Evolutionary conservation across 1,140 invertebrate genomes (phyloP), one percentile per base, ranked within the genome.

Genomic region (Sitophilus oryzae): DNA sequence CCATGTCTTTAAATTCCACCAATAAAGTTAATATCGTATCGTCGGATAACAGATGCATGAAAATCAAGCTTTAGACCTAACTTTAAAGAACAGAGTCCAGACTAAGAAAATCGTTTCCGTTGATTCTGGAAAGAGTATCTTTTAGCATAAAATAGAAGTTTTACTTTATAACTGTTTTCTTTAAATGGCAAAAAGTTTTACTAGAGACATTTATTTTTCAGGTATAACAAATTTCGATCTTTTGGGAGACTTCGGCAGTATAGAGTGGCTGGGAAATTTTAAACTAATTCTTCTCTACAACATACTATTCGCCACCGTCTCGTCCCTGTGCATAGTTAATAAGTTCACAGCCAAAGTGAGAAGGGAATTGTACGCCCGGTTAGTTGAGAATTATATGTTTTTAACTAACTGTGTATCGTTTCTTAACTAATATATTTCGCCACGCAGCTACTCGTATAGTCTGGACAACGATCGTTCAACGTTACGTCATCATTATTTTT

Each of bases 211-310:
- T 50, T 61, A 55, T 43, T 36, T 67, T 66, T 66, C 59, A 93
- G 96, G 96, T 62, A 93, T 99, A 68, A 98, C 95, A 23, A 97
- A 98, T 73, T 98, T 99, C 73, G 94, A 98, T 79, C 75, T 99
- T 58, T 77, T 99, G 35, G 96, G 95, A 25, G 90, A 95, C 70
- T 99, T 95, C 73, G 96, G 96, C 5, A 85, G 88, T 61, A 93
- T 98, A 65, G 89, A 96, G 66, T 99, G 96, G 96, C 79, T 98
- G 10, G 94, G 93, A 16, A 97, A 95, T 73, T 95, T 97, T 71
- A 88, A 89, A 71, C 82, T 98, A 52, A 91, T 98, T 46, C 72
- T 98, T 14, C 72, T 89, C 6, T 98, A 97, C 72, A 98, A 99
- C 76, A 69, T 94, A 16, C 81, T 93, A 8, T 99, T 99, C 74